Base-by-base conservation (phyloP, 2,113 vertebrate species). In the Hippocampus abdominalis region DNA sequence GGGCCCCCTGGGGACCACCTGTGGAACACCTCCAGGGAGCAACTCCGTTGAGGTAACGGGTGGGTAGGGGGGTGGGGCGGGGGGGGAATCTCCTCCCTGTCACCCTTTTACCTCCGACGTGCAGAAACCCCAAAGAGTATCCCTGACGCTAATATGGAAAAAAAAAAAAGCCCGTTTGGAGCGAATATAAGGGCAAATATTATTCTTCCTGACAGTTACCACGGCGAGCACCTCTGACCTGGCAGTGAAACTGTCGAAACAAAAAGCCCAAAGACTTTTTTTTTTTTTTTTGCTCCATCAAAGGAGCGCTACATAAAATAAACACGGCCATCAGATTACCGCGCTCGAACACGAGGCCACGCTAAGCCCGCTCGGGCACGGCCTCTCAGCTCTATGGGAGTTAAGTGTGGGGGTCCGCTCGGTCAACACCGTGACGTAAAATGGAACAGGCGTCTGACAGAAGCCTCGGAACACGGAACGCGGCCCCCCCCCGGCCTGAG, bases 391-490 rank as follows among this genome's bases (percentile, higher is more conserved):
- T 89, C 84, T 88, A 87, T 87, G 88, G 88, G 84, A 88, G 89
- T 91, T 86, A 91, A 93, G 90, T 93, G 91, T 93, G 92, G 92
- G 92, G 91, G 92, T 93, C 92, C 84, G 77, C 86, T 93, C 90
- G 87, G 91, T 93, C 91, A 93, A 93, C 91, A 92, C 79, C 90
- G 90, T 93, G 92, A 93, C 92, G 92, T 91, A 93, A 92, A 92
- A 92, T 87, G 92, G 91, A 93, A 93, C 91, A 93, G 92, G 91
- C 85, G 85, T 90, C 83, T 90, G 88, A 93, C 91, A 92, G 91
- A 92, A 92, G 89, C 87, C 86, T 88, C 80, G 64, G 32, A 32
- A 32, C 32, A 88, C 86, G 89, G 92, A 92, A 92, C 86, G 91
- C 91, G 89, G 89, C 88, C 89, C 91, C 87, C 89, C 76, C 90